Base-by-base conservation (phyloP, 2,797 vertebrate species). In the Oryzias sinensis region DNA sequence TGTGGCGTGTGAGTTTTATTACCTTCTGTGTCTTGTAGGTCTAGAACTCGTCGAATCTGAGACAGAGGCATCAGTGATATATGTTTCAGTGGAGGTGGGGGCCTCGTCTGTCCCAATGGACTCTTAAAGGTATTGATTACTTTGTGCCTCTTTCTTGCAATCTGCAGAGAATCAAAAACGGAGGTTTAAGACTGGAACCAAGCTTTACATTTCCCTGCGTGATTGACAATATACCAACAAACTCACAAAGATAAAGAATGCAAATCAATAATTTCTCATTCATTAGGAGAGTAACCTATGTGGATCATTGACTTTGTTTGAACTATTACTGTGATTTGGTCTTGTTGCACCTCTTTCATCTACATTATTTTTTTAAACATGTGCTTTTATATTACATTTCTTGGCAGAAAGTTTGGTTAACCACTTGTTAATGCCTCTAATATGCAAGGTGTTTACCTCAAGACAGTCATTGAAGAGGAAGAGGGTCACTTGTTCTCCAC, bases 381-480 rank as follows among this genome's bases (percentile, higher is more conserved):
- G 27, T 7, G 27, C 5, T 29, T 29, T 6, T 29, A 29, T 6
- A 2, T 29, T 29, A 29, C 7, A 29, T 29, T 6, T 29, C 7
- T 29, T 29, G 7, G 1, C 1, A 29, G 6, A 2, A 29, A 29
- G 6, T 2, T 29, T 29, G 1, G 6, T 29, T 8, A 7, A 7
- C 6, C 7, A 7, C 27, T 29, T 29, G 27, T 29, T 29, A 6
- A 29, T 29, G 5, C 5, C 6, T 29, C 7, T 29, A 29, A 7
- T 6, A 6, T 29, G 5, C 14, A 5, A 3, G 9, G 44, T 1
- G 43, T 43, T 52, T 61, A 97, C 97, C 96, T 99, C 97, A 1
- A 99, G 90, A 78, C 97, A 99, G 78, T 99, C 97, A 54, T 92
- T 99, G 90, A 99, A 99, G 66, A 99, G 95, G 65, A 99, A 99